Conservation (phyloP, 2,888 invertebrate species). For the Pelosia muscerda region DNA sequence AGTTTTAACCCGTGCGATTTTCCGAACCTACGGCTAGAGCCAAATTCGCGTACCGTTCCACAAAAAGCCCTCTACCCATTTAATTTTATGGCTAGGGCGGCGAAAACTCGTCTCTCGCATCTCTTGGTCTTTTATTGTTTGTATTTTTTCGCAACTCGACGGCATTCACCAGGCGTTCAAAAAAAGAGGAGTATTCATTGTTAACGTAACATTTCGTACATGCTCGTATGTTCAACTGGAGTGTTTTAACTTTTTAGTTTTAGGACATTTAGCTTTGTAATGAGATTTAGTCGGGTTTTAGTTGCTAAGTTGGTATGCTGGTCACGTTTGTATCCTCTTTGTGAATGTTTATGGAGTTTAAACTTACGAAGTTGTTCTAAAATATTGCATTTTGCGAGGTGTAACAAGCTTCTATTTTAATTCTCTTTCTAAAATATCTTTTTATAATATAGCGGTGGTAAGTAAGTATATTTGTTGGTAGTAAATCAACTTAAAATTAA, state of each 20-base stretch:
- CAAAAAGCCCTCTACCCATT: constrained; percentile 69
- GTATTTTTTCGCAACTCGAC: constrained; percentile 71
- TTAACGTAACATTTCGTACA: constrained; percentile 69
- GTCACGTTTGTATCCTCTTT: constrained; percentile 5
- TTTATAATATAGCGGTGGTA: no score
- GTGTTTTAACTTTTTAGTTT: constrained; percentile 46
- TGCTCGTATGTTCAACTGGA: constrained; percentile 44
- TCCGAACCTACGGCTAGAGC: constrained; percentile 55
- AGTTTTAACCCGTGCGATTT: constrained; percentile 54
- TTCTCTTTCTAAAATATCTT: background rate
- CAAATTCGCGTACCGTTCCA: constrained; percentile 53
- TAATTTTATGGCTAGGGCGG: constrained; percentile 78
- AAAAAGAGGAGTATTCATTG: constrained; percentile 70
- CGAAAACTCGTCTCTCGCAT: constrained; percentile 67
- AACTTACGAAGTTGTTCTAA: background rate
- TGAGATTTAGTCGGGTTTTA: constrained; percentile 34
- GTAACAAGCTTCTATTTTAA: background rate
- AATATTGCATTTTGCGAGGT: background rate
- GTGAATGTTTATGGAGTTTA: constrained; percentile 4
- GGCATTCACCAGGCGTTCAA: constrained; percentile 58
- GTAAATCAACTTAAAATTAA: no score
- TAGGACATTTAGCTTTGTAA: constrained; percentile 38
- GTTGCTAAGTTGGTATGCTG: constrained; percentile 20
- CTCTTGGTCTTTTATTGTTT: constrained; percentile 74
- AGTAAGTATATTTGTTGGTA: no score